Conservation (phyloP, 2,113 vertebrate species). For the Sterna hirundo region DNA sequence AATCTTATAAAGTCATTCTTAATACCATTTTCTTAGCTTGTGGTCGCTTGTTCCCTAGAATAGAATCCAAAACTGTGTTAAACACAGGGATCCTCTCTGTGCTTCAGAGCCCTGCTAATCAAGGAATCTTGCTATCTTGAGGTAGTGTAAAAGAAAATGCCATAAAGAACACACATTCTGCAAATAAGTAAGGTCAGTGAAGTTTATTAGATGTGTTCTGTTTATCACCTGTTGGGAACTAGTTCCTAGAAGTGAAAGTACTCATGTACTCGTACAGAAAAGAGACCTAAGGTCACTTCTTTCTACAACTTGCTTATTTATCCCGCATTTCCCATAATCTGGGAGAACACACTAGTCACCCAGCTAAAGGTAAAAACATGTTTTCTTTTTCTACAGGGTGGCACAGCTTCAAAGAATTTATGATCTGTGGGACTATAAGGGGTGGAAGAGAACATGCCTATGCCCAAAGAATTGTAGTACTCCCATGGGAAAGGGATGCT, state of each 20-base stretch:
- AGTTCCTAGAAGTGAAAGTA: neutral
- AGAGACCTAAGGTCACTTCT: neutral
- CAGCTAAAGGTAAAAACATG: neutral
- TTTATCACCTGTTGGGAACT: neutral
- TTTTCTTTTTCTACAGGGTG: neutral
- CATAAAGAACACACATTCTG: accelerated
- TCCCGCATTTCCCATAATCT: neutral
- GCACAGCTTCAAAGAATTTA: neutral
- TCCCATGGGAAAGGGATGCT: neutral
- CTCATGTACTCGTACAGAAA: neutral
- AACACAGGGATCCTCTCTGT: neutral
- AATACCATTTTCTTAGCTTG: neutral
- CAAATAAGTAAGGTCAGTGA: neutral
- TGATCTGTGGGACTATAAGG: neutral
- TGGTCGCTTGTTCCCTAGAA: neutral
- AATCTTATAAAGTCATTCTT: neutral
- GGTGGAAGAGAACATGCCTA: neutral
- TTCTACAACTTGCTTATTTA: neutral
- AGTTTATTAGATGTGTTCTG: neutral
- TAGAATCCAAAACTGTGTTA: neutral
- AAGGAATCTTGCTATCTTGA: neutral
- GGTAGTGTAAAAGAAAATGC: neutral
- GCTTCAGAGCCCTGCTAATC: neutral
- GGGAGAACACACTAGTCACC: neutral
- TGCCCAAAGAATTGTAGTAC: neutral